These are phyloP conservation scores for Telenomus remus DNA, from an alignment of 1,140 invertebrate species.

Conservation along the genomic window DNA sequence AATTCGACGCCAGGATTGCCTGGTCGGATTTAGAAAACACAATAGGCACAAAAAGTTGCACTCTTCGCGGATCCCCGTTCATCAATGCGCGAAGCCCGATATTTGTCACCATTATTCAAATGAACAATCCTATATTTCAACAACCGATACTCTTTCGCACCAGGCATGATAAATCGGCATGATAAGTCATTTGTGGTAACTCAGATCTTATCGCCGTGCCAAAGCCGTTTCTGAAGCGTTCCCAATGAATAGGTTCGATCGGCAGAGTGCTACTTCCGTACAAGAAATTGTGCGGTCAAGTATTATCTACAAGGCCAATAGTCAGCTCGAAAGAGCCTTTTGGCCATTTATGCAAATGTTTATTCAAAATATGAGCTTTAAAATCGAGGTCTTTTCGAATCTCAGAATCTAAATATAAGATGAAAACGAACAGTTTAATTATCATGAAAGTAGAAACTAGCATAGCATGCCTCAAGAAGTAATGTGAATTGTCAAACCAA, in stretches of 20 bases:
- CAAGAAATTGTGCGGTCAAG: conserved; percentile 28
- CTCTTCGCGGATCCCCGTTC: background rate
- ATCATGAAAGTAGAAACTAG: too few relatives aligned
- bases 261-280: conserved; percentile 32
- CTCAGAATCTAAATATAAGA: too few relatives aligned
- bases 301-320: conserved; percentile 26
- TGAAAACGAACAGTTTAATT: too few relatives aligned
- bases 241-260: conserved; percentile 39
- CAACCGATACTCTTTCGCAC: conserved; percentile 12
- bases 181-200: conserved; percentile 29
- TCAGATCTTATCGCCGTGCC: conserved; percentile 28
- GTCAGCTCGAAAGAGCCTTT: conserved; percentile 26
- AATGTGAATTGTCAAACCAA: too few relatives aligned
- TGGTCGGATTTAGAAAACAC: too few relatives aligned
- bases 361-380: background rate
- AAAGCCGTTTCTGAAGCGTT: conserved; percentile 1
- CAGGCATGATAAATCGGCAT: conserved; percentile 25
- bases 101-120: conserved; percentile 35
- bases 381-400: too few relatives aligned
- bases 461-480: too few relatives aligned
- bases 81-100: background rate
- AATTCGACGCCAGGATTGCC: too few relatives aligned
- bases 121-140: conserved; percentile 13
- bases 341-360: conserved; percentile 11
- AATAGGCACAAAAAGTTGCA: too few relatives aligned